These are phyloP conservation scores for Trachelipus rathkii DNA, from an alignment of 1,140 invertebrate genomes.

Conservation along the genomic window DNA sequence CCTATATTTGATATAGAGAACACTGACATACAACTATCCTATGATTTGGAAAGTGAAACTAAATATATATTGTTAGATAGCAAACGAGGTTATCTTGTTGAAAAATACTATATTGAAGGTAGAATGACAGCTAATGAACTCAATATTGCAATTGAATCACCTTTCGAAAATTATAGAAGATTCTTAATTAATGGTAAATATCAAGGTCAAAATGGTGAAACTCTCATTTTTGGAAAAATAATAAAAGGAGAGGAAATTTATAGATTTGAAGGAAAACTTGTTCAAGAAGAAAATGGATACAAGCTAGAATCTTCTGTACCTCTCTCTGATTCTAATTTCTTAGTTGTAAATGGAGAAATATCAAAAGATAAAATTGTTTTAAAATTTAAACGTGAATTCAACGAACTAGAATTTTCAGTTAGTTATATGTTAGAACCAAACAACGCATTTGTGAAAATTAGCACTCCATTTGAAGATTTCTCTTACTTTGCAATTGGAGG, in stretches of 20 bases:
- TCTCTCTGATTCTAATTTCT: neutral
- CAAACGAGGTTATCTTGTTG: neutral
- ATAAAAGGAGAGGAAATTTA: neutral
- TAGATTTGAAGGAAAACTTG: neutral
- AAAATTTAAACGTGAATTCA: neutral
- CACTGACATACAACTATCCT: neutral
- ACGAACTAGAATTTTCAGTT: neutral
- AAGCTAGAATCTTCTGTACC: neutral
- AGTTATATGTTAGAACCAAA: neutral
- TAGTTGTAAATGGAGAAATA: neutral
- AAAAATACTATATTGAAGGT: neutral
- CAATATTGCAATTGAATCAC: neutral
- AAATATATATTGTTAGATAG: neutral
- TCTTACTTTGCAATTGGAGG: neutral
- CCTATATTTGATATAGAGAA: neutral
- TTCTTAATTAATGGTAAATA: neutral
- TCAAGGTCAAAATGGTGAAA: neutral
- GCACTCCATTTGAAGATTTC: neutral
- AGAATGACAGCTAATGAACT: neutral
- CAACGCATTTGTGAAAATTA: neutral
- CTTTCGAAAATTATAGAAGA: neutral
- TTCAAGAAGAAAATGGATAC: neutral
- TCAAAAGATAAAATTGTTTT: neutral
- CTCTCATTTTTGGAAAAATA: neutral
- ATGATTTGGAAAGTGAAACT: neutral